Conservation (phyloP, 2,888 invertebrate genomes). For the Phortica magna region DNA sequence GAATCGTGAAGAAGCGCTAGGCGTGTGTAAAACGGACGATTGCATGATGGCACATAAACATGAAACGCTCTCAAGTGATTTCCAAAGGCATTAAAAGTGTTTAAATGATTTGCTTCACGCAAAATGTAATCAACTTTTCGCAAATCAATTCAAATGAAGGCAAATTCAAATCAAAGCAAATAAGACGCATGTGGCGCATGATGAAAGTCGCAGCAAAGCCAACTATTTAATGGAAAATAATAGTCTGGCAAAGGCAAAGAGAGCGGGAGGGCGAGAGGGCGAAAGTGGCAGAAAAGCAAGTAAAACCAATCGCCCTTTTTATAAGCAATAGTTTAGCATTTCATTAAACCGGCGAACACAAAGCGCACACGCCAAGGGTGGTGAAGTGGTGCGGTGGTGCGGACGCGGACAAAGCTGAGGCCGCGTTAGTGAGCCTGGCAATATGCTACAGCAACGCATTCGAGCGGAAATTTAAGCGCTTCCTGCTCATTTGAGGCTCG, state of each 20-base stretch:
- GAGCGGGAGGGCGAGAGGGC: neutral
- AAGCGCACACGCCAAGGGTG: no score
- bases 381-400: no score
- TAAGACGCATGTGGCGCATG: neutral
- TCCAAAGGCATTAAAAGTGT: conserved; percentile 66
- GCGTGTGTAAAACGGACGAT: no score
- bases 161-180: neutral
- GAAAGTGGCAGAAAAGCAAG: neutral
- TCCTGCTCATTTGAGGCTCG: conserved; percentile 47
- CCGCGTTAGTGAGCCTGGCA: neutral
- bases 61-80: conserved; percentile 49
- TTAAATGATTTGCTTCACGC: conserved; percentile 47
- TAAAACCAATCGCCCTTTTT: neutral
- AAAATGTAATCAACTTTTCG: neutral
- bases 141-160: neutral
- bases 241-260: no score
- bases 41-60: neutral
- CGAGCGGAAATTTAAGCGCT: conserved; percentile 73
- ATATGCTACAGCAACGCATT: conserved; percentile 54
- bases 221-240: no score
- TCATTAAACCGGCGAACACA: conserved; percentile 16
- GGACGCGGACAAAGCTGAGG: neutral
- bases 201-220: neutral
- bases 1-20: neutral
- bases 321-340: conserved; percentile 20